Base-by-base conservation (phyloP, 2,888 invertebrate species). In the Pollenia amentaria region DNA sequence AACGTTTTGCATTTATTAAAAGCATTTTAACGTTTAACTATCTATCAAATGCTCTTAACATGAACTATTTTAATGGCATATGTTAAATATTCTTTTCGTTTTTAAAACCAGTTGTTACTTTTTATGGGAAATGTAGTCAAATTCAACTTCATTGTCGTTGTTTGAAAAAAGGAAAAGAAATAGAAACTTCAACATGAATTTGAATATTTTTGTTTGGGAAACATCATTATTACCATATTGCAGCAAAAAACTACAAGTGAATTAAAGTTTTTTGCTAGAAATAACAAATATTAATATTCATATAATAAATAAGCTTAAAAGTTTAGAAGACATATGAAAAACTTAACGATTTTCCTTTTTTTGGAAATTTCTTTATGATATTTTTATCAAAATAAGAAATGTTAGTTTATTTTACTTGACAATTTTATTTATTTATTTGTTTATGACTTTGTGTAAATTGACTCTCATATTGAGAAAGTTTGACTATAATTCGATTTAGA, bases 401-500 rank as follows among this genome's bases (percentile, higher is more conserved):
- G 64, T 21, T 67, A 29, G 14, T 67, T 48, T 18, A 1, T 67
- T 48, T 38, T 67, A n/a, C 9, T 67, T 29, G 18, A 67, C 10
- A 21, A 12, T 51, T 51, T 40, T 51, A 51, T 21, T 21, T 21
- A 21, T 79, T 79, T 62, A 60, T 21, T 79, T 70, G 18, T 51
- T 60, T 69, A 51, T 18, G 3, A 62, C 3, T 40, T 10, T 14
- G 16, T 38, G 8, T 16, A 16, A 18, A 8, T 3, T 55, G 53
- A 64, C 53, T 72, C 38, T 16, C 8, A 69, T 73, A 62, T 73
- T 53, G 73, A 44, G 16, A 75, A 86, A 82, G 64, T 82, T 82
- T 79, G 57, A 18, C 73, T 48, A 64, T 82, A 86, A 86, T 86
- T 86, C 69, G 78, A 85, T 82, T 82, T 67, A 6, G 38, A 42